Evolutionary conservation across 2,888 invertebrate species (phyloP).

Genomic region (Metellina segmentata): DNA sequence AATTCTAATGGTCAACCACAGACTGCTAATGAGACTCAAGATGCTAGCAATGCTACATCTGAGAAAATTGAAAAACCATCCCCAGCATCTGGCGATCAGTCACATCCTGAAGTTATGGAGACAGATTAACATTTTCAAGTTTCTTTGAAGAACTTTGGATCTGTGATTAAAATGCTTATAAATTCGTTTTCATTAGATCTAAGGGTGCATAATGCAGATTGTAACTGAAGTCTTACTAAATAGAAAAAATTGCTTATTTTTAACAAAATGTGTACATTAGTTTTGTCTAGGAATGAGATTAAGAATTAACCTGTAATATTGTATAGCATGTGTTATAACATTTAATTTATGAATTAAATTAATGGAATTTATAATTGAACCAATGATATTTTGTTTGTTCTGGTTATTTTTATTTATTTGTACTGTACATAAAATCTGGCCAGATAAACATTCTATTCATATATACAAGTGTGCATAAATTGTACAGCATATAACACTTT

Average conservation of each 20-base stretch:
- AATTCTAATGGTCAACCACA: constrained; percentile 34
- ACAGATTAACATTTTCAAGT: constrained; percentile 57
- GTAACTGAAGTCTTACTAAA: constrained; percentile 64
- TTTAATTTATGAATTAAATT: constrained; percentile 5
- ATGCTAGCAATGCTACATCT: constrained; percentile 37
- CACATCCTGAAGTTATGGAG: constrained; percentile 72
- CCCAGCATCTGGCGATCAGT: constrained; percentile 24
- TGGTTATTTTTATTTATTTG: not conserved
- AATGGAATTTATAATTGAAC: not conserved
- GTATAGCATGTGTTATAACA: constrained; percentile 9
- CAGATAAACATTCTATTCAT: not conserved
- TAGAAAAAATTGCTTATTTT: constrained; percentile 39
- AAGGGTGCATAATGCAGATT: constrained; percentile 62
- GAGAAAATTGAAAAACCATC: constrained; percentile 36
- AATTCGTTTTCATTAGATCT: constrained; percentile 49
- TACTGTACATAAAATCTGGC: not conserved
- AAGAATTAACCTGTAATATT: constrained; percentile 1
- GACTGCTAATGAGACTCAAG: constrained; percentile 55
- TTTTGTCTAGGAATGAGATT: constrained; percentile 1
- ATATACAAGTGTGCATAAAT: not conserved
- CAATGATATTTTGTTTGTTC: not conserved
- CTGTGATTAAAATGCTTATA: constrained; percentile 68
- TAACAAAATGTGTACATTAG: constrained; percentile 15
- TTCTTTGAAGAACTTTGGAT: constrained; percentile 36
- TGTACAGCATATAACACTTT: not conserved